Base-by-base conservation (phyloP, 1,140 invertebrate species). In the Harpegnathos saltator region DNA sequence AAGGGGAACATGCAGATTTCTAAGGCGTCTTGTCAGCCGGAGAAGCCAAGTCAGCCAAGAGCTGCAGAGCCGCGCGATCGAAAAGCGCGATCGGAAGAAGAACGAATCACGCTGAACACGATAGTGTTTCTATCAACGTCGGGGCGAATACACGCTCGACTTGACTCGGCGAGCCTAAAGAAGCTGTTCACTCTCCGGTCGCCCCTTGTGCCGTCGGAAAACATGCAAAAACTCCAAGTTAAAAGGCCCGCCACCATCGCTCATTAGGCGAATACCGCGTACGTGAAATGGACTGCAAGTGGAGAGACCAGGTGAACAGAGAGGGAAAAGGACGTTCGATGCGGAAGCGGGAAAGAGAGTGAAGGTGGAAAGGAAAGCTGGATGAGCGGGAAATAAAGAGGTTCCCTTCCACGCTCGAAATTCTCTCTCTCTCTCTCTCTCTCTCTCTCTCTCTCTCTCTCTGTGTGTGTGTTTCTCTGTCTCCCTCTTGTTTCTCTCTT, bases 361-460 rank as follows among this genome's bases (percentile, higher is more conserved):
- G 33, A 72, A 81, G 48, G 11, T 33, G 11, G 50, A 15, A 58
- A 44, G 19, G 59, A 71, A 72, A 71, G n/a, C 54, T 61, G 26
- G 29, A 61, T 72, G 77, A 71, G 24, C 24, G 22, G 29, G 56
- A 59, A 61, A 81, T 72, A 72, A 81, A 81, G 33, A 80, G 66
- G 58, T 66, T 66, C n/a, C 11, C 29, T 58, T 48, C 22, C 73
- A 26, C 52, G 24, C 14, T 59, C n/a, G 17, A 54, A 26, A 65
- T 77, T 65, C 33, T n/a, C n/a, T 54, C 54, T 52, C 50, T 74
- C 33, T 29, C 26, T 29, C 24, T 74, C 22, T 62, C 7, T 44
- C 38, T 44, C 33, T 33, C 33, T 33, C 33, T 33, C 33, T 33
- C 33, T 33, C 33, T 33, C 33, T 33, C 33, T 33, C 33, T 33